Evolutionary conservation across 2,797 vertebrate species (phyloP).

Genomic region (Paedocypris micromegethes): DNA sequence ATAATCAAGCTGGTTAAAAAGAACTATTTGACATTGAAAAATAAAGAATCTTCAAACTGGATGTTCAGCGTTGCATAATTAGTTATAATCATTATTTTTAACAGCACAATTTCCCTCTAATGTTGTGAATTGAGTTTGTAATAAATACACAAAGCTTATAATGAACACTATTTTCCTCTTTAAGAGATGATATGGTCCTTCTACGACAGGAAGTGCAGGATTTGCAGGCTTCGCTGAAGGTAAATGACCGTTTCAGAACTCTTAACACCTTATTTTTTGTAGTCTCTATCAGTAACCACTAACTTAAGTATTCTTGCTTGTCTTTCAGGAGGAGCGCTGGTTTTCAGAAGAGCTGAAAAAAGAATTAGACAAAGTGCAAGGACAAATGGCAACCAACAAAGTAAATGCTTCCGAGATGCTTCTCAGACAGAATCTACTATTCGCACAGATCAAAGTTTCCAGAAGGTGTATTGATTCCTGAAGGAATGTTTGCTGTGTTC

Average conservation of each 20-base stretch:
- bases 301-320: too few relatives aligned
- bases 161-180: conserved; percentile 15
- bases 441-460: background rate
- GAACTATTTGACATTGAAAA: too few relatives aligned
- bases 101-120: too few relatives aligned
- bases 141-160: background rate
- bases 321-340: conserved; percentile 89
- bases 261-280: background rate
- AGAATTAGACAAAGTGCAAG: conserved; percentile 96
- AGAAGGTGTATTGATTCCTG: background rate
- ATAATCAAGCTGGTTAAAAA: too few relatives aligned
- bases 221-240: conserved; percentile 91
- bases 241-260: conserved; percentile 44
- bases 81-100: too few relatives aligned
- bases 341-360: conserved; percentile 98
- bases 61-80: too few relatives aligned
- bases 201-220: conserved; percentile 94
- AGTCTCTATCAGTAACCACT: too few relatives aligned
- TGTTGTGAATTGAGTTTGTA: too few relatives aligned
- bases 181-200: conserved; percentile 82
- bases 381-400: conserved; percentile 83
- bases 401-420: conserved; percentile 90
- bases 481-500: conserved; percentile 3
- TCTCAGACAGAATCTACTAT: conserved; percentile 3
- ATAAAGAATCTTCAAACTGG: too few relatives aligned